Conservation (phyloP, 2,797 vertebrate genomes). For the Eptatretus atami region DNA sequence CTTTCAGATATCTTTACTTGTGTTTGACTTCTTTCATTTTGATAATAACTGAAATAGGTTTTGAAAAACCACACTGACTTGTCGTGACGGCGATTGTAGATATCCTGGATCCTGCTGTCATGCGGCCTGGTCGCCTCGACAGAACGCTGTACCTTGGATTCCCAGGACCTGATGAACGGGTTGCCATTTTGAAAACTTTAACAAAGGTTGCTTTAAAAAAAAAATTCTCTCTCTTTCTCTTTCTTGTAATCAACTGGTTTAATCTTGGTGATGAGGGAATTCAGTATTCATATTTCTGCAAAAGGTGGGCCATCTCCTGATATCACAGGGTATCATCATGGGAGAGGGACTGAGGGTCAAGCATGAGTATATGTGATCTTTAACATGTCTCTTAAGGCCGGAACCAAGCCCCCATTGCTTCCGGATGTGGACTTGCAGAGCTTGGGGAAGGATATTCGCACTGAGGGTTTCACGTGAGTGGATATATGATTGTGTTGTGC, state of each 20-base stretch:
- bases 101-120: slow-evolving; percentile 61
- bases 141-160: slow-evolving; percentile 67
- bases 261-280: not conserved
- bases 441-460: slow-evolving; percentile 28
- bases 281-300: not conserved
- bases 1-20: not conserved
- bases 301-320: too few relatives aligned
- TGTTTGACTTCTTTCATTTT: not conserved
- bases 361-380: not conserved
- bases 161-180: slow-evolving; percentile 36
- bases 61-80: too few relatives aligned
- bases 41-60: not conserved
- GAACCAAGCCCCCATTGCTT: slow-evolving; percentile 32
- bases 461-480: slow-evolving; percentile 50
- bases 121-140: slow-evolving; percentile 69
- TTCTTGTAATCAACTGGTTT: not conserved
- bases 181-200: slow-evolving; percentile 53
- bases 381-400: slow-evolving; percentile 17
- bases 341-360: too few relatives aligned
- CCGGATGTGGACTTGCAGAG: slow-evolving; percentile 33
- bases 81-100: slow-evolving; percentile 16
- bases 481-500: not conserved
- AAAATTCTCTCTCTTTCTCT: not conserved
- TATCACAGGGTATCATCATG: not conserved
- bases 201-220: slow-evolving; percentile 27